Conservation (phyloP, 2,113 vertebrate genomes). For the Vimba vimba region DNA sequence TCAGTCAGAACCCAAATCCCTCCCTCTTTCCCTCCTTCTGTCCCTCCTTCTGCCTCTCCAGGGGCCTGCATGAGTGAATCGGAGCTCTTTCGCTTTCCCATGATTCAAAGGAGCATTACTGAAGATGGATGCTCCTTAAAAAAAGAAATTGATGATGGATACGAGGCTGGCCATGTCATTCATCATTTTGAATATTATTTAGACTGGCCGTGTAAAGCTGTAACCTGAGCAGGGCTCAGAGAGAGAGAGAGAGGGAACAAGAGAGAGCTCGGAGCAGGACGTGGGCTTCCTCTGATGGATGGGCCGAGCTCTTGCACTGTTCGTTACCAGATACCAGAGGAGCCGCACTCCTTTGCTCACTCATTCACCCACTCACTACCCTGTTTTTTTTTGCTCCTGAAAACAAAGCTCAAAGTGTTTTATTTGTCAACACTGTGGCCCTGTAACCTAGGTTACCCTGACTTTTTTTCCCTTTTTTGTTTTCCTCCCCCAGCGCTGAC, state of each 20-base stretch:
- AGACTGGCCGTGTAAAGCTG: constrained; percentile 98
- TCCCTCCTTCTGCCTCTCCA: constrained; percentile 63
- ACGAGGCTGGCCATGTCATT: constrained; percentile 93
- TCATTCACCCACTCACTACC: constrained; percentile 50
- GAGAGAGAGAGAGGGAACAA: constrained; percentile 18
- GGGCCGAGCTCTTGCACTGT: constrained; percentile 80
- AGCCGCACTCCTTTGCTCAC: constrained; percentile 61
- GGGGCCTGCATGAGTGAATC: constrained; percentile 86
- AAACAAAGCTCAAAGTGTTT: constrained; percentile 43
- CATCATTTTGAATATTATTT: constrained; percentile 99
- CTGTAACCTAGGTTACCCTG: constrained; percentile 52
- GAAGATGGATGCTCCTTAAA: constrained; percentile 99
- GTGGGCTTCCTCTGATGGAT: constrained; percentile 79
- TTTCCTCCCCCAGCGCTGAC: constrained; percentile 40
- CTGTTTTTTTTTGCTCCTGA: constrained; percentile 55
- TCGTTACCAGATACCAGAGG: constrained; percentile 80
- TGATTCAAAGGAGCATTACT: constrained; percentile 91
- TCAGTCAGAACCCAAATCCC: constrained; percentile 78
- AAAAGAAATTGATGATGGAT: constrained; percentile 97
- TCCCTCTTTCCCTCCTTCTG: constrained; percentile 38
- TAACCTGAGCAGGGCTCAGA: constrained; percentile 85
- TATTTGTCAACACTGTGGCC: constrained; percentile 51
- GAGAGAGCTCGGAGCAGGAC: constrained; percentile 50
- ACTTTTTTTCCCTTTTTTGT: constrained; percentile 20
- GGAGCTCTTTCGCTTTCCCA: constrained; percentile 84